phyloP scores from a whole-genome alignment of 2,888 invertebrate species.

The Heliconius cydno region DNA sequence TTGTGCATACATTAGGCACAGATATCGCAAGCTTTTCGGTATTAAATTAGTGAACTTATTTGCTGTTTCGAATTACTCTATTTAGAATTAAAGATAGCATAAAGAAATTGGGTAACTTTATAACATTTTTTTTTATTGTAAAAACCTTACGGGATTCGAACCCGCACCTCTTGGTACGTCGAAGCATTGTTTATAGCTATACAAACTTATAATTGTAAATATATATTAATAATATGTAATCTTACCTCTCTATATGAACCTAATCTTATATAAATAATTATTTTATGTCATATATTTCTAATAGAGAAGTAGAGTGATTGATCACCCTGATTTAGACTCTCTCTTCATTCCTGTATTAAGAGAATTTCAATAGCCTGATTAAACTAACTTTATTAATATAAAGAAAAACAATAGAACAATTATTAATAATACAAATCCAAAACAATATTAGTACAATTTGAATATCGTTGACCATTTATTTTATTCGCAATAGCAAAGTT shows the following conservation, averaged over 20 bases:
- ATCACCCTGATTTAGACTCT: no score
- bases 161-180: no score
- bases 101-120: background rate
- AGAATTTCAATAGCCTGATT: background rate
- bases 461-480: slow-evolving; percentile 16
- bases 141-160: no score
- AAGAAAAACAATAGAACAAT: background rate
- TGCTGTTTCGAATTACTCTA: slow-evolving; percentile 45
- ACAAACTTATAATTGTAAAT: no score
- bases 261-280: no score
- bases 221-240: no score
- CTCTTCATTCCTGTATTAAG: background rate
- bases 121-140: no score
- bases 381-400: background rate
- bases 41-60: slow-evolving; percentile 79
- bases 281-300: no score
- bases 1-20: slow-evolving; percentile 79
- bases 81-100: slow-evolving; percentile 3
- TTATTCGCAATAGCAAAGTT: slow-evolving; percentile 16
- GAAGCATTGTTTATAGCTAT: no score
- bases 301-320: no score
- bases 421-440: background rate
- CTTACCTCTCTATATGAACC: no score
- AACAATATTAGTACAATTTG: background rate
- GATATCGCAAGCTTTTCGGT: slow-evolving; percentile 79